phyloP scores from a whole-genome alignment of 2,113 vertebrate species.

The Stercorarius parasiticus region DNA sequence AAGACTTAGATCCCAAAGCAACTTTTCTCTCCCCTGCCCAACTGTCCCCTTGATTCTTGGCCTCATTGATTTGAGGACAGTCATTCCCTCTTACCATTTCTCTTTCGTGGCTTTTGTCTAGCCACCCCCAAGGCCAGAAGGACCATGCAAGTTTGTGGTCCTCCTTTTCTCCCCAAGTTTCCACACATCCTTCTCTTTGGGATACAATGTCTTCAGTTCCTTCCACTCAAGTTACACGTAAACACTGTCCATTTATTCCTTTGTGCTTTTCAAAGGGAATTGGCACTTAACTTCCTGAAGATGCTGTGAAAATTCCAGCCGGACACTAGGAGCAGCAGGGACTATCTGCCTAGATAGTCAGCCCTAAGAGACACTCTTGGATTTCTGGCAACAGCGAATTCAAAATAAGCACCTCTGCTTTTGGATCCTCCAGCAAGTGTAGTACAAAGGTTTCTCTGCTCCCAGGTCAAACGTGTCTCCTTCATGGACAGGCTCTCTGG shows the following conservation, averaged over 20 bases:
- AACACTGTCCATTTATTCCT: not conserved
- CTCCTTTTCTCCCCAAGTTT: not conserved
- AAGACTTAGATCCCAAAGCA: not conserved
- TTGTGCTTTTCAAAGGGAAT: not conserved
- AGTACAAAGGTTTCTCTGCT: constrained; percentile 7
- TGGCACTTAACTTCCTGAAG: not conserved
- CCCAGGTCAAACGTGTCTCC: constrained; percentile 12
- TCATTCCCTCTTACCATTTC: not conserved
- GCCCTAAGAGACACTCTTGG: not conserved
- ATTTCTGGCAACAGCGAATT: not conserved
- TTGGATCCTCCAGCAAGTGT: not conserved
- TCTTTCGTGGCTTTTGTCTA: not conserved
- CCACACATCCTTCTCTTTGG: not conserved
- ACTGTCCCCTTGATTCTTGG: not conserved
- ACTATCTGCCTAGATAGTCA: not conserved
- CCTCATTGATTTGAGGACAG: not conserved
- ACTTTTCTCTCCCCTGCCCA: not conserved
- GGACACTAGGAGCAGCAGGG: not conserved
- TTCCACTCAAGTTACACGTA: not conserved
- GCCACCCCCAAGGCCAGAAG: not conserved
- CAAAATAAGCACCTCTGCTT: not conserved
- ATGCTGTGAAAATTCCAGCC: not conserved
- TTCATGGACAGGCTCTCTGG: constrained; percentile 33
- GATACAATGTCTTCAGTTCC: not conserved
- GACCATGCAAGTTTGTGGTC: not conserved